Evolutionary conservation across 2,113 vertebrate genomes (phyloP).

Genomic region (Bostrychus sinensis): DNA sequence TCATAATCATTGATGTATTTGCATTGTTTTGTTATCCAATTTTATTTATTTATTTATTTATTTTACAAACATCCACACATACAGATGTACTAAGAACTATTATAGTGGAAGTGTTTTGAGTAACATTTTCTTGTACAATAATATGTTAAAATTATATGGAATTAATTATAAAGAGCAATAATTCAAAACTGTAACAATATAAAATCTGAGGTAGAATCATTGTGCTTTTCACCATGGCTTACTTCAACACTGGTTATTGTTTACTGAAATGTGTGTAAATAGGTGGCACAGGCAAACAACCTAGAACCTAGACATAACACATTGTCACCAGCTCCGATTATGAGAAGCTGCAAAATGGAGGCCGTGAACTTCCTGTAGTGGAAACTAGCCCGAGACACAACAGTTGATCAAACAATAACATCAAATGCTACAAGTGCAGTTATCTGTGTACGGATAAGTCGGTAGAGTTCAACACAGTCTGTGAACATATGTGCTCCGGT

Average conservation of each 20-base stretch:
- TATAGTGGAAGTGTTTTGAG: too few species aligned
- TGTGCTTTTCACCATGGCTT: background rate
- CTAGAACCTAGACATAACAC: constrained; percentile 4
- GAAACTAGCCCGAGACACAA: background rate
- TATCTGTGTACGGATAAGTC: background rate
- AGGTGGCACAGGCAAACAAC: background rate
- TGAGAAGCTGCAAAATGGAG: background rate
- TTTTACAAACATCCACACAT: too few species aligned
- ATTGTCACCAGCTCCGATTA: background rate
- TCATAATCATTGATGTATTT: too few species aligned
- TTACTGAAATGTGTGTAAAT: background rate
- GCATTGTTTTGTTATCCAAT: too few species aligned
- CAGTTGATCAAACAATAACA: background rate
- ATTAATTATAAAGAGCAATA: too few species aligned
- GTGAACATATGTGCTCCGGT: background rate
- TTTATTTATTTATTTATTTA: too few species aligned
- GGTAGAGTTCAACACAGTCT: constrained; percentile 5
- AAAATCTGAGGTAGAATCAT: background rate
- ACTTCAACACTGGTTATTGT: background rate
- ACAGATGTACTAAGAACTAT: too few species aligned
- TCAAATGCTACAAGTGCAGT: background rate
- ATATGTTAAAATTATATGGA: too few species aligned
- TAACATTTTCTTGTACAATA: too few species aligned
- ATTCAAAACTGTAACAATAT: too few species aligned
- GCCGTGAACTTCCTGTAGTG: background rate